phyloP scores from a whole-genome alignment of 2,888 invertebrate species.

The Autographa gamma region DNA sequence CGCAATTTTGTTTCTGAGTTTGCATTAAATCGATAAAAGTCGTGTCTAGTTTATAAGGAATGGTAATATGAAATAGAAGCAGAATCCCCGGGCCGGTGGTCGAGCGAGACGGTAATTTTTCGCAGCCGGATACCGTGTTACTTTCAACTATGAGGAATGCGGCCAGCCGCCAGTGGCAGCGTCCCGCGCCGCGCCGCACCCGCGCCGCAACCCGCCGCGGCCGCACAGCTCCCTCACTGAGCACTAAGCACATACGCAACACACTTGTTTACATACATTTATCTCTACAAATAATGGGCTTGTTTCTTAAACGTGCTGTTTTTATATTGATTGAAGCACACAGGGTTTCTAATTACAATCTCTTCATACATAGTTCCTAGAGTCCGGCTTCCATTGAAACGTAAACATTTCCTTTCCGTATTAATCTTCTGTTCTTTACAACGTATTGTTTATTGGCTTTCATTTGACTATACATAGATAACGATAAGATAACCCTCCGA shows the following conservation, averaged over 20 bases:
- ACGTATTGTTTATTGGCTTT: no score
- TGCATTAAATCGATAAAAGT: constrained; percentile 55
- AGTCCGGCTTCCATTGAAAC: neutral
- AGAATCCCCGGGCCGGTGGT: constrained; percentile 62
- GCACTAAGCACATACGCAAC: constrained; percentile 18
- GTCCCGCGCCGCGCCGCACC: constrained; percentile 71
- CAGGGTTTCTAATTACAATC: constrained; percentile 11
- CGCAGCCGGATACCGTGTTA: constrained; percentile 86
- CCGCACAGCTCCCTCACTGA: constrained; percentile 26
- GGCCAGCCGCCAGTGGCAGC: constrained; percentile 88
- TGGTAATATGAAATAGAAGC: constrained; percentile 61
- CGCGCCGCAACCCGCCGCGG: constrained; percentile 59
- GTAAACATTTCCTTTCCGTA: neutral
- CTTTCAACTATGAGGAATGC: constrained; percentile 88
- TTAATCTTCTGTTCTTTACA: no score
- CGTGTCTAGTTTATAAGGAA: constrained; percentile 25
- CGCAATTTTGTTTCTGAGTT: constrained; percentile 57
- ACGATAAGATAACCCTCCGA: no score
- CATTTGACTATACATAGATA: no score
- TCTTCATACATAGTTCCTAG: neutral
- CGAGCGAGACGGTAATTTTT: constrained; percentile 79
- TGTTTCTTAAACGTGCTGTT: constrained; percentile 13
- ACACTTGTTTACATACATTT: constrained; percentile 27
- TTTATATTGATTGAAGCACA: constrained; percentile 14
- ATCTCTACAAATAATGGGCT: constrained; percentile 24